These are phyloP conservation scores for Oreochromis tanganicae DNA, from an alignment of 2,113 vertebrate species.

Conservation along the genomic window DNA sequence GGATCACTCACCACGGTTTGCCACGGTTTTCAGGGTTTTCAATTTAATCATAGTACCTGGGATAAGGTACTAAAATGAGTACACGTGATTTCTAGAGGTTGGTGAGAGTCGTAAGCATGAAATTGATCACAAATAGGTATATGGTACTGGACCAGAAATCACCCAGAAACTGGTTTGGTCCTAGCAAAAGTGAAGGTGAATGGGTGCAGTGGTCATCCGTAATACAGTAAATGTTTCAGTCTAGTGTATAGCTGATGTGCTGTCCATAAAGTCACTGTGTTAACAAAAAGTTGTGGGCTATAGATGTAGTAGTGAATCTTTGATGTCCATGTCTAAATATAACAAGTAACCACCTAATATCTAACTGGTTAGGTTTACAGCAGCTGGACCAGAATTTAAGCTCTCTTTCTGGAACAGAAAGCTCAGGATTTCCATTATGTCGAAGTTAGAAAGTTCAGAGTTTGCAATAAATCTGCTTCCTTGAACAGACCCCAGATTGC, in stretches of 20 bases:
- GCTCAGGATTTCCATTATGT: not conserved
- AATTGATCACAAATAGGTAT: not conserved
- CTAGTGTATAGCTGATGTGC: not conserved
- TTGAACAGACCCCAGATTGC: not conserved
- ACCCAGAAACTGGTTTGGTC: not conserved
- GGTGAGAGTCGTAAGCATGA: not conserved
- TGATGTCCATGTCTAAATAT: not conserved
- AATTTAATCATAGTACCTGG: not conserved
- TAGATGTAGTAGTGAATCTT: not conserved
- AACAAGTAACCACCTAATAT: not conserved
- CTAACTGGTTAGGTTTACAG: not conserved
- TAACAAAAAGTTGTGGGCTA: not conserved
- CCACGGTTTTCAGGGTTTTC: not conserved
- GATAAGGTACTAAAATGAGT: not conserved
- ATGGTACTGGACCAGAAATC: not conserved
- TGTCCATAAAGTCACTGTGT: not conserved
- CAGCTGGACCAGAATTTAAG: not conserved
- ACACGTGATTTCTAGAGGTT: not conserved
- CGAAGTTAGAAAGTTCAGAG: not conserved
- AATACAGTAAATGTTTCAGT: not conserved
- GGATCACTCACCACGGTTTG: not conserved
- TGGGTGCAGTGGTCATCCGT: not conserved
- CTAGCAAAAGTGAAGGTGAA: not conserved
- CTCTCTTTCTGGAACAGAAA: not conserved
- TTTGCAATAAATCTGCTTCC: not conserved